Conservation (phyloP, 2,113 vertebrate genomes). For the Himantopus leucocephalus region DNA sequence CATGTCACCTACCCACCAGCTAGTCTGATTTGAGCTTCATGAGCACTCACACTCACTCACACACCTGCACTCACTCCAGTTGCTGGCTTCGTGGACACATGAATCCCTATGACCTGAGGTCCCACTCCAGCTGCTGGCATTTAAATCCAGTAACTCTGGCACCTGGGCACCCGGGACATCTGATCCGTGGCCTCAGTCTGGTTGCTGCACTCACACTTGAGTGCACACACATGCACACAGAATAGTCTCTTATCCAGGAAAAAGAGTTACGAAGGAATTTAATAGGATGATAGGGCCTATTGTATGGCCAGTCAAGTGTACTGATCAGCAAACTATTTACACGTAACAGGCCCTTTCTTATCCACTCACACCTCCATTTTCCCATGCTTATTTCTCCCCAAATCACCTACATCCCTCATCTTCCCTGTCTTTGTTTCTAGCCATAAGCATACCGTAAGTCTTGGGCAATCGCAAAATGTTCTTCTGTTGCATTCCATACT, state of each 20-base stretch:
- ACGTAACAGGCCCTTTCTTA: not conserved
- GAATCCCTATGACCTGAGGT: not conserved
- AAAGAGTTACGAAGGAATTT: not conserved
- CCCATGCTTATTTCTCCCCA: not conserved
- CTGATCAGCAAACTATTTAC: not conserved
- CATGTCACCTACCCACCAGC: not conserved
- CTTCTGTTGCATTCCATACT: not conserved
- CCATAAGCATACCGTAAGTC: not conserved
- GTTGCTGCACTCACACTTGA: not conserved
- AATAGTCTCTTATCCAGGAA: not conserved
- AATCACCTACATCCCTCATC: not conserved
- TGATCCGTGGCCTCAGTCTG: not conserved
- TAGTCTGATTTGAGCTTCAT: not conserved
- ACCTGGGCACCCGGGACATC: fast-evolving
- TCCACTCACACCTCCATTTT: not conserved
- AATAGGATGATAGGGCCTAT: not conserved
- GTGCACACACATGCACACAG: not conserved
- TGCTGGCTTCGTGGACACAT: not conserved
- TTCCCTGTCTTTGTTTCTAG: not conserved
- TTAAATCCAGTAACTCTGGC: not conserved
- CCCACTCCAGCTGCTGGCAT: not conserved
- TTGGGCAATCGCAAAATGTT: not conserved
- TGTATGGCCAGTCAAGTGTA: not conserved
- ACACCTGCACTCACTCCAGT: not conserved
- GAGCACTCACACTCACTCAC: not conserved